Evolutionary conservation across 2,888 invertebrate species (phyloP), one percentile per base, ranked within the genome.

Genomic region (Watsonalla cultraria): DNA sequence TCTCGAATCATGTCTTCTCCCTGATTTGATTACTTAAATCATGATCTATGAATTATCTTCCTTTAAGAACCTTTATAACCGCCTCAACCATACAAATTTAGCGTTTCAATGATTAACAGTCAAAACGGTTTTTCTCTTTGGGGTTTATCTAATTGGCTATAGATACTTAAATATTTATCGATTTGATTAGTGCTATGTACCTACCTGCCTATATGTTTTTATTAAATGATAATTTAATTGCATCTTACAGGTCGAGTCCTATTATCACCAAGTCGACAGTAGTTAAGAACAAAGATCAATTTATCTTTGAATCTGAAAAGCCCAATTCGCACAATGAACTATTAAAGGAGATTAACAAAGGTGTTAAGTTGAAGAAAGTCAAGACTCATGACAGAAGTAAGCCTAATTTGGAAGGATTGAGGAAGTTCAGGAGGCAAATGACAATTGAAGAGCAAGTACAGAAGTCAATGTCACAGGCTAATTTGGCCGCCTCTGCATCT

Each of bases 371-470:
- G 66, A 96, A 95, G 75, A 94, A 93, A 64, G 94, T 94, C 0
- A 94, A 93, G 78, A 95, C 95, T 6, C 96, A 97, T 74, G 97
- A 97, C 76, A 93, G 97, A 66, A 97, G 97, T 79, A 96, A 93
- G 85, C 97, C 97, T 2, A 92, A 95, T 61, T 82, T 97, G 60
- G 95, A 94, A 70, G 97, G 97, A 56, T 86, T 97, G 62, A 92
- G 96, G 54, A 97, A 97, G 83, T 96, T 97, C 86, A 92, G 97
- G 54, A 92, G 97, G 70, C 97, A 97, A 82, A 93, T 96, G 94
- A 97, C 97, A 0, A 96, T 97, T 64, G 97, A 97, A 74, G 97
- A 97, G 76, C 96, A 96, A 84, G 94, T 96, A 48, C 95, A 95
- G 68, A 96, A 96, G 77, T 95, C 95, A 0, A 94, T 94, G 84